A percentile compares a stretch with the other conserved stretches of the same genome.
These are phyloP conservation scores for Camponotus floridanus DNA, from an alignment of 1,140 invertebrate species.

Conservation along the genomic window DNA sequence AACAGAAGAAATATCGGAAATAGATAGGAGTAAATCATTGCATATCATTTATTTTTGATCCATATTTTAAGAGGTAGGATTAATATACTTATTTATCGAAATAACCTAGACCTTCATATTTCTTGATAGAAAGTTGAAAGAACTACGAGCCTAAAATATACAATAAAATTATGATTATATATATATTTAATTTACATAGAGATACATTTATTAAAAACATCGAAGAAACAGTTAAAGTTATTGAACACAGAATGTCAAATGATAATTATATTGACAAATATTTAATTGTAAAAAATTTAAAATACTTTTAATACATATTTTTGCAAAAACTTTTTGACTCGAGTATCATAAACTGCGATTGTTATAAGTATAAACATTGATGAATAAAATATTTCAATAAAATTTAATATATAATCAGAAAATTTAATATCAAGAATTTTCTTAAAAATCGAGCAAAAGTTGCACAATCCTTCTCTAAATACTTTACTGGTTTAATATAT, in stretches of 20 bases:
- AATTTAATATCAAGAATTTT: too few species aligned
- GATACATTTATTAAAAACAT: neutral
- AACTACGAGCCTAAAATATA: slow-evolving; percentile 3
- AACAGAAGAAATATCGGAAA: slow-evolving; percentile 1
- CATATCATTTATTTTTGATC: slow-evolving; percentile 11
- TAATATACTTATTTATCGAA: neutral
- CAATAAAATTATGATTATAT: neutral
- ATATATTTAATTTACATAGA: too few species aligned
- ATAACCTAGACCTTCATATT: neutral
- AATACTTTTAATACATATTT: slow-evolving; percentile 6
- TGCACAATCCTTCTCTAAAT: too few species aligned
- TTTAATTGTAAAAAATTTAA: neutral
- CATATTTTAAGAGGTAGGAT: neutral
- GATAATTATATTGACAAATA: neutral
- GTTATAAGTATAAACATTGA: too few species aligned
- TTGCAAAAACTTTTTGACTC: neutral
- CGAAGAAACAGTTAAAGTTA: neutral
- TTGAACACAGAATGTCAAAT: neutral
- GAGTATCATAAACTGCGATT: neutral
- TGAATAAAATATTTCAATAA: too few species aligned
- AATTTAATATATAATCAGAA: too few species aligned
- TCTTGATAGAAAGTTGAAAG: neutral
- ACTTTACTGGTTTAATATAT: too few species aligned
- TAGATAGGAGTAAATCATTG: neutral
- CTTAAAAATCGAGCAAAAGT: too few species aligned